Evolutionary conservation across 2,113 vertebrate species (phyloP).

Genomic region (Apaloderma vittatum): DNA sequence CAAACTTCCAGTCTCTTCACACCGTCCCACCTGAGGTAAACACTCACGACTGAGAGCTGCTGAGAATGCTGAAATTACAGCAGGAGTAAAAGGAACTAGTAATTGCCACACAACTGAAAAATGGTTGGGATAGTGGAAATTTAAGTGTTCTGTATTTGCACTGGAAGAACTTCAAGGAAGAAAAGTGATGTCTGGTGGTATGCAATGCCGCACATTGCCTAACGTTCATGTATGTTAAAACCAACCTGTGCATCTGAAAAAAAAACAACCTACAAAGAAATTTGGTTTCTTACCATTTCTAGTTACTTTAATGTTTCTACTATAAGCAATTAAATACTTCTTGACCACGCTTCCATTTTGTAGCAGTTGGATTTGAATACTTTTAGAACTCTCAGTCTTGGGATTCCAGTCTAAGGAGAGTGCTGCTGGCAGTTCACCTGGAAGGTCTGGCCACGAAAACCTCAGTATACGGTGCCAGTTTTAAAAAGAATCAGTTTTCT

Average conservation of each 20-base stretch:
- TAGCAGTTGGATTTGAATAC: neutral
- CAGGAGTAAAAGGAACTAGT: neutral
- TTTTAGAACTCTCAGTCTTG: neutral
- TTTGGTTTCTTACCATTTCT: neutral
- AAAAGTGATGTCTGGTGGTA: neutral
- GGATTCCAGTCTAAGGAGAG: neutral
- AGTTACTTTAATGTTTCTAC: accelerated
- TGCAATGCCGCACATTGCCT: accelerated
- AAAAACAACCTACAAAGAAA: neutral
- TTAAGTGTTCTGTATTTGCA: neutral
- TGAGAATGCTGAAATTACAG: neutral
- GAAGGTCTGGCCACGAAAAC: neutral
- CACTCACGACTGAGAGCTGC: no score
- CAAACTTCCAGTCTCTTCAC: neutral
- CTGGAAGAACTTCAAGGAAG: neutral
- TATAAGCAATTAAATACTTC: neutral
- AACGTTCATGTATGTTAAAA: neutral
- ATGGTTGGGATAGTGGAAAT: neutral
- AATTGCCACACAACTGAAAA: neutral
- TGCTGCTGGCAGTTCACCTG: neutral
- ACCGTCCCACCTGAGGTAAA: accelerated
- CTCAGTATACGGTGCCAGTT: accelerated
- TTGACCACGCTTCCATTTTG: neutral
- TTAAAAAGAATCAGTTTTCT: neutral
- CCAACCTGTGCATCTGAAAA: neutral